Evolutionary conservation across 2,113 vertebrate species (phyloP).

Genomic region (Hyperoodon ampullatus): DNA sequence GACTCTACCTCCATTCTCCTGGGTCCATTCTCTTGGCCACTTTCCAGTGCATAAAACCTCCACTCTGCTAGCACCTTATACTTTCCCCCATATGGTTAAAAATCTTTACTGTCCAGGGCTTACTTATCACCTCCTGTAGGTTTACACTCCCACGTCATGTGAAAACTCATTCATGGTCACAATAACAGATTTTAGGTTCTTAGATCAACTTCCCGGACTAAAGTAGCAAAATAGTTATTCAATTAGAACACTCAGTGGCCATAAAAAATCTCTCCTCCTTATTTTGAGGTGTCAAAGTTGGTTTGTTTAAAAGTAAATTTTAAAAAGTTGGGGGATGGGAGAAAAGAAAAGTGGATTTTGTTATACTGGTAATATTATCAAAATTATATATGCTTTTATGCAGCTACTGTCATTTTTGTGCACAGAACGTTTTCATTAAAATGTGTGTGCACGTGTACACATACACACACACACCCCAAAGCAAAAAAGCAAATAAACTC

Average conservation of each 20-base stretch:
- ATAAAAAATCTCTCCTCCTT: neutral
- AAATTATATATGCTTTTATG: neutral
- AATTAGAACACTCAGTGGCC: neutral
- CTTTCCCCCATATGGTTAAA: neutral
- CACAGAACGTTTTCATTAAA: neutral
- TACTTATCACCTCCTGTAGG: neutral
- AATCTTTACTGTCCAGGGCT: neutral
- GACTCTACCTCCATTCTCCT: neutral
- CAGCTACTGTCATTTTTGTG: neutral
- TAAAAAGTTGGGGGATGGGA: neutral
- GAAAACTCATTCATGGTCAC: neutral
- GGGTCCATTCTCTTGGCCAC: neutral
- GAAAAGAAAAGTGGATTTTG: conserved; percentile 20
- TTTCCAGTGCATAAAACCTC: neutral
- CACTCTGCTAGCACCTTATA: neutral
- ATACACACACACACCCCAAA: neutral
- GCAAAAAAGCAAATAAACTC: neutral
- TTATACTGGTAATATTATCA: neutral
- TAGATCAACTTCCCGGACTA: neutral
- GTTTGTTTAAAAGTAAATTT: neutral
- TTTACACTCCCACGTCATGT: neutral
- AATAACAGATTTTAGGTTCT: neutral
- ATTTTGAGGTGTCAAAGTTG: neutral
- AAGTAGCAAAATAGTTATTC: neutral
- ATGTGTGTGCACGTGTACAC: neutral